Evolutionary conservation across 2,797 vertebrate genomes (phyloP).

Genomic region (Nasua narica): DNA sequence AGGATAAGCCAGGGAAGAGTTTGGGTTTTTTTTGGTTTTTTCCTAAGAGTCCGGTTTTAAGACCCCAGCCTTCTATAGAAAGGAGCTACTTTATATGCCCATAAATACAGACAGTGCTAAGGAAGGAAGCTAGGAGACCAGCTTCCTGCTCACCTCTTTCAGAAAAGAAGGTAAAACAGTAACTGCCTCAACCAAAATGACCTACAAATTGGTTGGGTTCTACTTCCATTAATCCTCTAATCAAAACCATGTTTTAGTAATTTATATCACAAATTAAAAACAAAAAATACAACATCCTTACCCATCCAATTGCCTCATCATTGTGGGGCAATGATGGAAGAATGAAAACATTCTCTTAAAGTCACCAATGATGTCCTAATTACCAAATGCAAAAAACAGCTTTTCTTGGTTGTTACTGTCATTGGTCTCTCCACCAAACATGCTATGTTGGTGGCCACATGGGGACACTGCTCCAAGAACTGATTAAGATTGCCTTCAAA

Average conservation of each 20-base stretch:
- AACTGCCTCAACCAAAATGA: conserved; percentile 17
- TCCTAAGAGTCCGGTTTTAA: not conserved
- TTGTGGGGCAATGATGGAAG: not conserved
- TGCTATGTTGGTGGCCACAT: not conserved
- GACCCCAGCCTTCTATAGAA: not conserved
- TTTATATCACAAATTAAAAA: not conserved
- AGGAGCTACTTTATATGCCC: not conserved
- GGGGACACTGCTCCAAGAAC: not conserved
- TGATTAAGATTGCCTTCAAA: not conserved
- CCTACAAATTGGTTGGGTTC: not conserved
- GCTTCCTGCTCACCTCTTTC: not conserved
- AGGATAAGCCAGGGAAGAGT: not conserved
- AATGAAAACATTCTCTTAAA: not conserved
- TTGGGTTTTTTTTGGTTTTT: not conserved
- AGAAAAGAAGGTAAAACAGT: not conserved
- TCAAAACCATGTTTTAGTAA: not conserved
- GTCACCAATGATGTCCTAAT: not conserved
- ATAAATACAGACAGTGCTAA: not conserved
- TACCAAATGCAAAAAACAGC: not conserved
- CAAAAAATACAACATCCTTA: not conserved
- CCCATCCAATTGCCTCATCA: too few species aligned
- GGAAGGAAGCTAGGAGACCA: not conserved
- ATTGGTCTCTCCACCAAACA: not conserved
- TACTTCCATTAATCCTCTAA: not conserved
- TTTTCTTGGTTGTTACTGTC: not conserved